phyloP scores from a whole-genome alignment of 2,888 invertebrate genomes.

The Allolobophora icterica region DNA sequence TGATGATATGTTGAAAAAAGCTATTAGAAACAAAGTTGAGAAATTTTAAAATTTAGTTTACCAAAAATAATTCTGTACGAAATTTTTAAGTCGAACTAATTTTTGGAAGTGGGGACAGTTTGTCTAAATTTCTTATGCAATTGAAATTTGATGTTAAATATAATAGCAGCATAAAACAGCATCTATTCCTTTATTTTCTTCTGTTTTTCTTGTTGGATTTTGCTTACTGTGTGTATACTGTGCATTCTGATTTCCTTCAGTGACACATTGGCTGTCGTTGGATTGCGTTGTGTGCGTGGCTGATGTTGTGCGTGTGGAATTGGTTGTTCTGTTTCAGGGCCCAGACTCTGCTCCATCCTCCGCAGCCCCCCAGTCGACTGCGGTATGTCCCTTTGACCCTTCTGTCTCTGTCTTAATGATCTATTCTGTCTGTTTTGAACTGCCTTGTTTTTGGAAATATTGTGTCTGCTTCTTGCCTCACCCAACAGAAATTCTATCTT shows the following conservation, averaged over 20 bases:
- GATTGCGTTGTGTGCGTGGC: not conserved
- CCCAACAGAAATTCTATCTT: not conserved
- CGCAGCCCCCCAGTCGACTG: constrained; percentile 28
- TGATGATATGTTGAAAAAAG: too few relatives aligned
- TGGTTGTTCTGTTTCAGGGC: not conserved
- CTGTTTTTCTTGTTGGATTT: not conserved
- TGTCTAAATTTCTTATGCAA: not conserved
- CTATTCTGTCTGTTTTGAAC: not conserved
- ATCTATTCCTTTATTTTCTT: not conserved
- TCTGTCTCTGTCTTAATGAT: not conserved
- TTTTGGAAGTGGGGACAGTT: not conserved
- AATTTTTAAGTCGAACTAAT: not conserved
- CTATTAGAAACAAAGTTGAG: too few relatives aligned
- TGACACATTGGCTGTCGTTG: not conserved
- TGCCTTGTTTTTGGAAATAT: not conserved
- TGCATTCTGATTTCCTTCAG: not conserved
- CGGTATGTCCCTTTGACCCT: not conserved
- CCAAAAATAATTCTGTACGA: not conserved
- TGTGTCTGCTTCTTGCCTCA: not conserved
- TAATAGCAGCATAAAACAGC: not conserved
- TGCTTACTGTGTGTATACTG: not conserved
- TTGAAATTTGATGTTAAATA: not conserved
- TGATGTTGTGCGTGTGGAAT: not conserved
- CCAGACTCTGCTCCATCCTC: not conserved
- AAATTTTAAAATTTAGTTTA: too few relatives aligned